phyloP scores from a whole-genome alignment of 2,797 vertebrate genomes.

The Mormyrops boulengeri region DNA sequence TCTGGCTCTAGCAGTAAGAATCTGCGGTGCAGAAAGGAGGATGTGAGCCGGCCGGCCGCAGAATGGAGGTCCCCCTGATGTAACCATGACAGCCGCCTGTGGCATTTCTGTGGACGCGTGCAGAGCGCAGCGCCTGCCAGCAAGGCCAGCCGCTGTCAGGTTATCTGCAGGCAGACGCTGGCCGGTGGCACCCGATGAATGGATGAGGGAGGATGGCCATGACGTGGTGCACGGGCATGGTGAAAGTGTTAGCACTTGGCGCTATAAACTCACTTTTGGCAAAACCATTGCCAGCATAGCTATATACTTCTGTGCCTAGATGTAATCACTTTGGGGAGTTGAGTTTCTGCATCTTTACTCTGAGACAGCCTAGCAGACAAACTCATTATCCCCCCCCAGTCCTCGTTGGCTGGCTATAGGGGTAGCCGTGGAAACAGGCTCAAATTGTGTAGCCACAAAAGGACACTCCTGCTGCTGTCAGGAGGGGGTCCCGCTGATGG shows the following conservation, averaged over 20 bases:
- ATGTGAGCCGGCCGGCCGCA: not conserved
- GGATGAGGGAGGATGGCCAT: not conserved
- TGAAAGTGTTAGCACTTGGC: not conserved
- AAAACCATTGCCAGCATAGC: not conserved
- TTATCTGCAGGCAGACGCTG: not conserved
- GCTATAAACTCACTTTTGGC: not conserved
- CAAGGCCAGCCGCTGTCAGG: not conserved
- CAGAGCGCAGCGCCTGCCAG: not conserved
- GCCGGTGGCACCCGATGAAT: not conserved
- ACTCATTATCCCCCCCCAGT: conserved; percentile 39
- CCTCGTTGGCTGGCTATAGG: conserved; percentile 50
- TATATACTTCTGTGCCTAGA: not conserved
- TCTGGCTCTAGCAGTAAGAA: not conserved
- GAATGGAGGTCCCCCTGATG: not conserved
- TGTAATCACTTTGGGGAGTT: not conserved
- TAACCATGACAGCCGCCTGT: not conserved
- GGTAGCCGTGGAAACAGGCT: conserved; percentile 65
- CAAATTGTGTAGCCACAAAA: conserved; percentile 70
- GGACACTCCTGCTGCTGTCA: conserved; percentile 53
- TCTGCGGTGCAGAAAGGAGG: not conserved
- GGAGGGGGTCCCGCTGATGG: conserved; percentile 63
- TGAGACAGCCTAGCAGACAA: not conserved
- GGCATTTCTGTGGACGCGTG: conserved; percentile 7
- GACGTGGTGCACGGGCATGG: not conserved
- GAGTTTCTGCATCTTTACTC: not conserved